Evolutionary conservation across 2,888 invertebrate species (phyloP).

Genomic region (Kuschelorhynchus macadamiae): DNA sequence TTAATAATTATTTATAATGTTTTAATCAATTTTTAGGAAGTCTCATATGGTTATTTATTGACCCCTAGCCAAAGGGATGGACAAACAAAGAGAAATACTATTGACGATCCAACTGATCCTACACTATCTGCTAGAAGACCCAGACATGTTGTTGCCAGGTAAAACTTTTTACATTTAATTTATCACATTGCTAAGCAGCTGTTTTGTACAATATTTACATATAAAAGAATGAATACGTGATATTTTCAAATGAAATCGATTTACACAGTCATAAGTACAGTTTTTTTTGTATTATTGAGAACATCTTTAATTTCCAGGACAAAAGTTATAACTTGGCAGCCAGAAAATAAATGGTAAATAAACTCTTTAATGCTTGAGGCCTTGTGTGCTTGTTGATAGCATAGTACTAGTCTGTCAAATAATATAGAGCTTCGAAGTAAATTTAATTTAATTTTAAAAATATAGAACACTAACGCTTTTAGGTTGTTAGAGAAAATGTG

Average conservation of each 20-base stretch:
- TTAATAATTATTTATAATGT: neutral
- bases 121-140: conserved; percentile 54
- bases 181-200: neutral
- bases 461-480: conserved; percentile 28
- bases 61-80: conserved; percentile 72
- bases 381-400: conserved; percentile 21
- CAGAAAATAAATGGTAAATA: conserved; percentile 87
- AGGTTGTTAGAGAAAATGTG: conserved; percentile 3
- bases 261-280: no score
- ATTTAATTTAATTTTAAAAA: no score
- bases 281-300: neutral
- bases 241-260: no score
- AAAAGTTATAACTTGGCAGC: conserved; percentile 88
- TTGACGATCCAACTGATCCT: conserved; percentile 63
- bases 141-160: conserved; percentile 75
- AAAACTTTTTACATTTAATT: conserved; percentile 43
- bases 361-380: conserved; percentile 13
- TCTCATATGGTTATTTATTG: conserved; percentile 89
- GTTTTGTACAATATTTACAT: no score
- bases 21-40: conserved; percentile 73
- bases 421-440: neutral
- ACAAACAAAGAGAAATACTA: conserved; percentile 51
- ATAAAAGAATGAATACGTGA: no score
- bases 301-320: conserved; percentile 78
- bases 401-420: neutral